These are phyloP conservation scores for Apteryx owenii DNA, from an alignment of 2,113 vertebrate genomes.

Conservation along the genomic window DNA sequence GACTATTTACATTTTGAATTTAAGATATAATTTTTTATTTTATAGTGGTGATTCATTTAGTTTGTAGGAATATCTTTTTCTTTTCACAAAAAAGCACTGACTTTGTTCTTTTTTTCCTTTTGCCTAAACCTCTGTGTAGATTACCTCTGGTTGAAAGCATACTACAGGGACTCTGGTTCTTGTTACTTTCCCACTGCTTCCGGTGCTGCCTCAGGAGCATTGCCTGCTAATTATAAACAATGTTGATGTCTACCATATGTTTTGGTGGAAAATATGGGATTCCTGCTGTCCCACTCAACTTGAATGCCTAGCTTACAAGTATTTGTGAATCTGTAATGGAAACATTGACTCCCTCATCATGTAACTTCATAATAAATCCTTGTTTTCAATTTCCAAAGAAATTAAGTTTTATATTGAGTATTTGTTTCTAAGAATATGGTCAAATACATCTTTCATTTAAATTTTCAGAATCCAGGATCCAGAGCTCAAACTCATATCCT, in stretches of 20 bases:
- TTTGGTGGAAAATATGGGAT: slow-evolving; percentile 29
- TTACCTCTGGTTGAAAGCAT: slow-evolving; percentile 11
- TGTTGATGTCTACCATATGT: slow-evolving; percentile 70
- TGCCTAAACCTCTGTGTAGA: not conserved
- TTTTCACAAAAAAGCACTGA: not conserved
- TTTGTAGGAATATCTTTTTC: not conserved
- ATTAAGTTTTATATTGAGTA: not conserved
- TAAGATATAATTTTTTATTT: not conserved
- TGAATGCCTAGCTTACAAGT: not conserved
- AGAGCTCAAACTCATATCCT: not conserved
- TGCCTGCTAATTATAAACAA: slow-evolving; percentile 64
- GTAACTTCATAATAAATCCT: not conserved
- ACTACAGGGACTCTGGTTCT: slow-evolving; percentile 37
- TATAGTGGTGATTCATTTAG: not conserved
- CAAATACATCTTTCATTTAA: not conserved
- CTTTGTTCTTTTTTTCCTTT: not conserved
- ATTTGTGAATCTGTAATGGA: not conserved
- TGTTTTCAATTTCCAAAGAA: not conserved
- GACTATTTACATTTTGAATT: not conserved
- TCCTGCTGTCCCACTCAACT: slow-evolving; percentile 28
- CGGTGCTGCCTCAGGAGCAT: slow-evolving; percentile 67
- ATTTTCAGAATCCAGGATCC: not conserved
- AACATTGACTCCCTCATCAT: not conserved
- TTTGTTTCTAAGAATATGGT: not conserved
- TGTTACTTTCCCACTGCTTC: slow-evolving; percentile 55